Base-by-base conservation (phyloP, 2,797 vertebrate genomes). In the Ciconia nigra region DNA sequence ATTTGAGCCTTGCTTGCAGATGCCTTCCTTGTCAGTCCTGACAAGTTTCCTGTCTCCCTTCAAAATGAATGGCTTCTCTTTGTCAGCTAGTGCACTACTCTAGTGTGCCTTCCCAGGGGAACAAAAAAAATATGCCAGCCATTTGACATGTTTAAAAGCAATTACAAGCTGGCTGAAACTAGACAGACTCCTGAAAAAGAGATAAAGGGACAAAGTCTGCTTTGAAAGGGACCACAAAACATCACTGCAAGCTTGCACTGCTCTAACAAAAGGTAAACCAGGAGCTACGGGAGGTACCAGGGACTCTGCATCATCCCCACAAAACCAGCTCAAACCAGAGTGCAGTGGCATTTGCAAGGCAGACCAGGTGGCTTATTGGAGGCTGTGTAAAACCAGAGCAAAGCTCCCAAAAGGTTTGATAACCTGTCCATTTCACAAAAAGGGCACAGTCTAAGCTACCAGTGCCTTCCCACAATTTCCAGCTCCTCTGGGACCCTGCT, bases 231-330 rank as follows among this genome's bases (percentile, higher is more conserved):
- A 41, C 22, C 7, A 31, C 5, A n/a, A 51, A 84, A 24, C 10
- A 65, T 47, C n/a, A 61, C 19, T 33, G 46, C 17, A 42, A 46
- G 11, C 20, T 77, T 70, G 39, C 17, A 3, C 11, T 58, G 4
- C 37, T 88, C 51, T 62, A 58, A 66, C 28, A 42, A 62, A 58
- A 83, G 18, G 61, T 55, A 80, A 80, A 58, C 4, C 24, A 33
- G 26, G 46, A 83, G 22, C 4, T 41, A 59, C 1, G 1, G 57
- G 25, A 65, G 17, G 29, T 51, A 66, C 8, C 28, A 29, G 22
- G 26, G 17, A 41, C 25, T 11, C 1, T 0, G 26, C 6, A 5
- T 42, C 35, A 59, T 13, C 15, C 29, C 47, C 39, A 47, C 20
- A 78, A 70, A 80, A 65, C 13, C 39, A 62, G 26, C 18, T 65